A percentile compares a stretch with the other conserved stretches of the same genome.
Conservation (phyloP, 2,113 vertebrate genomes). For the Pterocles orientalis region DNA sequence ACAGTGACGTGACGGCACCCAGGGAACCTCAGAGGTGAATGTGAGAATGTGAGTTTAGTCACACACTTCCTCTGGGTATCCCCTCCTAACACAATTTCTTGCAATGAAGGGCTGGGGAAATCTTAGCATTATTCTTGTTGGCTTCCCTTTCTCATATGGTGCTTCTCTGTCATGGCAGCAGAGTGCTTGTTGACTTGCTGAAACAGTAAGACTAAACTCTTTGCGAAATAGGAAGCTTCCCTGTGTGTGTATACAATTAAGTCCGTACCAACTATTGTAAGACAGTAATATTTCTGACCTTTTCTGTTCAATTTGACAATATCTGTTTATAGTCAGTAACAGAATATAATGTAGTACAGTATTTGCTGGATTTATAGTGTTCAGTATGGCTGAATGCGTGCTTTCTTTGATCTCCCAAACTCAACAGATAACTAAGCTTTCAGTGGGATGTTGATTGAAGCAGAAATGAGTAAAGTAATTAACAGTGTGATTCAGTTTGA, state of each 20-base stretch:
- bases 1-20: not conserved
- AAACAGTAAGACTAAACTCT: not conserved
- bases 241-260: not conserved
- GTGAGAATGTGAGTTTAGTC: not conserved
- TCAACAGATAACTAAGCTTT: slow-evolving; percentile 10
- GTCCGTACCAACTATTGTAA: not conserved
- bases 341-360: not conserved
- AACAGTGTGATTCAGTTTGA: not conserved
- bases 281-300: not conserved
- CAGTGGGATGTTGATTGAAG: not conserved
- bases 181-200: not conserved
- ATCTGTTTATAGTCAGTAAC: not conserved
- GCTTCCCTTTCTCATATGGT: not conserved
- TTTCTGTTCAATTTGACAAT: not conserved
- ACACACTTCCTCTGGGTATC: not conserved
- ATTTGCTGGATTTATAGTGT: not conserved
- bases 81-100: not conserved
- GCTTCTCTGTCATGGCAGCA: not conserved
- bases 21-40: not conserved
- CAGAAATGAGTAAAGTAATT: slow-evolving; percentile 42
- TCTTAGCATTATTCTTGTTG: not conserved
- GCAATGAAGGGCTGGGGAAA: not conserved
- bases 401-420: not conserved
- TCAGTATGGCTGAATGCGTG: not conserved
- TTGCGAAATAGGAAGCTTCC: not conserved